Percentiles rank a stretch among this genome's conserved stretches.
phyloP scores from a whole-genome alignment of 2,113 vertebrate species.

The Xyliphius kryptos region DNA sequence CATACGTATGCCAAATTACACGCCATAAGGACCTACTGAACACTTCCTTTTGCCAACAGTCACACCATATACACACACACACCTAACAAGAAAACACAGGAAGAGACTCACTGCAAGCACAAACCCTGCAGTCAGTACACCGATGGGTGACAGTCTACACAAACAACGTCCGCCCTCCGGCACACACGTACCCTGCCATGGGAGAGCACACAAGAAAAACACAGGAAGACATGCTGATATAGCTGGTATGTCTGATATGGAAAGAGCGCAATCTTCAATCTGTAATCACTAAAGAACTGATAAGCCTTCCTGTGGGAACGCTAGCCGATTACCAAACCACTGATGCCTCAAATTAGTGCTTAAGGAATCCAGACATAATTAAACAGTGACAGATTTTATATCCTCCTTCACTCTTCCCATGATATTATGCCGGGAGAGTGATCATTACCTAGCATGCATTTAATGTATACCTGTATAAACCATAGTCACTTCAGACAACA shows the following conservation, averaged over 20 bases:
- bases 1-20: background rate
- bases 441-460: constrained; percentile 20
- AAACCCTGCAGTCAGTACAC: constrained; percentile 25
- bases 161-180: constrained; percentile 32
- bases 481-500: no score
- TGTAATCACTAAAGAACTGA: constrained; percentile 44
- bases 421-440: constrained; percentile 24
- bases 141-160: constrained; percentile 40
- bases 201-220: constrained; percentile 30
- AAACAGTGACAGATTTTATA: constrained; percentile 44
- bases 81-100: constrained; percentile 3
- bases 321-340: constrained; percentile 66
- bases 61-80: constrained; percentile 3
- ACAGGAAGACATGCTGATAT: no score
- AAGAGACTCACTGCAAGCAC: background rate
- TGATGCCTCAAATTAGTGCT: constrained; percentile 70
- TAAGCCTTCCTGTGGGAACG: constrained; percentile 56
- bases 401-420: constrained; percentile 32
- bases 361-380: constrained; percentile 53
- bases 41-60: background rate
- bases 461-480: constrained; percentile 22
- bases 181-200: background rate
- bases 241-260: no score
- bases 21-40: constrained; percentile 1
- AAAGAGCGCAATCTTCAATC: constrained; percentile 35